Base-by-base conservation (phyloP, 2,888 invertebrate genomes). In the Xylota segnis region DNA sequence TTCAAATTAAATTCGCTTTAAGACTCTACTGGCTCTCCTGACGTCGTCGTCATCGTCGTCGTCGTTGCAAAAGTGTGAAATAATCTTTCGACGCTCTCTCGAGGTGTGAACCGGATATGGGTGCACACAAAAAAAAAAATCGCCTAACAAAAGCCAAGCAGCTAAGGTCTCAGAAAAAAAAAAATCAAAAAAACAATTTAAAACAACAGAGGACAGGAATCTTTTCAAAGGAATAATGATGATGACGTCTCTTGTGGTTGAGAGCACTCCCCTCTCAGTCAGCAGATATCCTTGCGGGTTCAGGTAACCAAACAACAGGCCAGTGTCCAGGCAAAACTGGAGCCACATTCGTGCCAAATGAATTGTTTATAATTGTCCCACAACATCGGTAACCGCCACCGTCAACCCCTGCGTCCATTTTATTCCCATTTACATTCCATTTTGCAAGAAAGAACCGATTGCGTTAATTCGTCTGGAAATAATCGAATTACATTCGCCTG, bases 301-400 rank as follows among this genome's bases (percentile, higher is more conserved):
- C 71, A 76, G 75, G 75, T 75, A 84, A 65, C 81, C 81, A 70
- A 70, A 84, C 70, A 79, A 18, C 32, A 34, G 18, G 18, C 63
- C 27, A 27, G 54, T 37, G 40, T 56, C 52, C 63, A 50, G 32
- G 61, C 54, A 54, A 63, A 54, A 45, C 45, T 37, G 68, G 68
- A 65, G 74, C 75, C 76, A 63, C 76, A 82, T 82, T 87, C 83
- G 83, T 87, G 83, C 83, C 83, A 87, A 87, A 83, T 87, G 87
- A 87, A 83, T 87, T 87, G 87, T 83, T 87, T 78, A 87, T 87
- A 87, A 87, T 87, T 87, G 83, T 87, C 61, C 76, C 71, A 76
- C 82, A 86, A 71, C 58, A 71, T 54, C 61, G 74, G 59, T 18
- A 40, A 70, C 70, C 29, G 59, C 52, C 68, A 76, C 58, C 50